Percentiles rank a stretch among this genome's conserved stretches.
Evolutionary conservation across 2,888 invertebrate genomes (phyloP).

Genomic region (Agrochola macilenta): DNA sequence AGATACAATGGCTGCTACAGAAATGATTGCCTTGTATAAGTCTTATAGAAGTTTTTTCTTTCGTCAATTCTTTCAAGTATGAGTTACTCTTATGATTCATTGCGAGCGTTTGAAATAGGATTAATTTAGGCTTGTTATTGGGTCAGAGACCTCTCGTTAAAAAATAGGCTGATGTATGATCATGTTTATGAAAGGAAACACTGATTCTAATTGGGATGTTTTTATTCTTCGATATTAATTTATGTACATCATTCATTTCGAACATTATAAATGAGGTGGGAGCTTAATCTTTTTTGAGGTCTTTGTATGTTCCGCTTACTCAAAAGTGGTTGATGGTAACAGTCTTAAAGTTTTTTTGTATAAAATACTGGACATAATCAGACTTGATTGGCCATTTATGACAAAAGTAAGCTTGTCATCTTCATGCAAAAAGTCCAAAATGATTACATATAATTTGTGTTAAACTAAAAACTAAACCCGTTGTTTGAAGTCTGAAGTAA

Average conservation of each 20-base stretch:
- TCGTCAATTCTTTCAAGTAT: constrained; percentile 3
- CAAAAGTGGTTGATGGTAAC: neutral
- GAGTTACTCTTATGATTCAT: constrained; percentile 52
- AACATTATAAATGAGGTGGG: constrained; percentile 6
- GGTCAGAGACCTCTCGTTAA: constrained; percentile 58
- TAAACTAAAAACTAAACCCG: constrained; percentile 3
- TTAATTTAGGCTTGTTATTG: constrained; percentile 53
- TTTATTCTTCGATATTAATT: constrained; percentile 28
- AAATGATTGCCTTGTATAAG: constrained; percentile 72
- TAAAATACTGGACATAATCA: constrained; percentile 17
- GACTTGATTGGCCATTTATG: constrained; percentile 41
- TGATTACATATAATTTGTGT: constrained; percentile 22
- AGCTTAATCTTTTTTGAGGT: constrained; percentile 23
- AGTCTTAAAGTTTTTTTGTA: neutral
- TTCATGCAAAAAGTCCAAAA: constrained; percentile 17
- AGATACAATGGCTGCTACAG: constrained; percentile 67
- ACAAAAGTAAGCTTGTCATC: constrained; percentile 20
- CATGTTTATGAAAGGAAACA: constrained; percentile 40
- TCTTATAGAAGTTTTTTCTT: constrained; percentile 41
- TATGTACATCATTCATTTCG: constrained; percentile 26
- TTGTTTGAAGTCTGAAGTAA: constrained; percentile 24
- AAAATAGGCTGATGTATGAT: constrained; percentile 22
- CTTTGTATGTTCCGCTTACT: constrained; percentile 4
- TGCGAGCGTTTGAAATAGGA: constrained; percentile 43
- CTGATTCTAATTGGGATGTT: constrained; percentile 47